These are phyloP conservation scores for Sapayoa aenigma DNA, from an alignment of 2,113 vertebrate species.

Conservation along the genomic window DNA sequence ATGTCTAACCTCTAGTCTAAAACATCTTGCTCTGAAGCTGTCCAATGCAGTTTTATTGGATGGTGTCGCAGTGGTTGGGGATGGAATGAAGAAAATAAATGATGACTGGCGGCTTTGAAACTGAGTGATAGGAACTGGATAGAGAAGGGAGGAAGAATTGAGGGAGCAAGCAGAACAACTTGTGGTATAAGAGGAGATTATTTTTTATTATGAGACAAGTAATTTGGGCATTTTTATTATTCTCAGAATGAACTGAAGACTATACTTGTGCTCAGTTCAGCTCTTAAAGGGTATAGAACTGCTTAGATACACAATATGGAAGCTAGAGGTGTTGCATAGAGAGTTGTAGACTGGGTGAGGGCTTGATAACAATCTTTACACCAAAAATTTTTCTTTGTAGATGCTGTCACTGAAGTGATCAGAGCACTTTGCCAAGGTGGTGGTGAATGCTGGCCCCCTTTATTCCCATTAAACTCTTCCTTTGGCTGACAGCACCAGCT, in stretches of 20 bases:
- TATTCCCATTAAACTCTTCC: fast-evolving
- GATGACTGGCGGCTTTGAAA: neutral
- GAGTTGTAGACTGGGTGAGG: neutral
- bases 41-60: neutral
- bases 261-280: neutral
- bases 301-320: neutral
- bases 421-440: fast-evolving
- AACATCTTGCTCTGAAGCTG: neutral
- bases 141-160: neutral
- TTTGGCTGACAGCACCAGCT: neutral
- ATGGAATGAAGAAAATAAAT: neutral
- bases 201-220: neutral
- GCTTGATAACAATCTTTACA: neutral
- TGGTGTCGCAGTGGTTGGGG: neutral
- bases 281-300: neutral
- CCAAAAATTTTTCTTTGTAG: neutral
- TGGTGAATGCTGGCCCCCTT: neutral
- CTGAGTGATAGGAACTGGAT: neutral
- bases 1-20: neutral
- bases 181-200: neutral
- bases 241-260: neutral
- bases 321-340: neutral
- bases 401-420: neutral
- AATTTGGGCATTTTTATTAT: neutral
- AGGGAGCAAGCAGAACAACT: neutral